Evolutionary conservation across 2,113 vertebrate species (phyloP).

Genomic region (Poecilia latipinna): DNA sequence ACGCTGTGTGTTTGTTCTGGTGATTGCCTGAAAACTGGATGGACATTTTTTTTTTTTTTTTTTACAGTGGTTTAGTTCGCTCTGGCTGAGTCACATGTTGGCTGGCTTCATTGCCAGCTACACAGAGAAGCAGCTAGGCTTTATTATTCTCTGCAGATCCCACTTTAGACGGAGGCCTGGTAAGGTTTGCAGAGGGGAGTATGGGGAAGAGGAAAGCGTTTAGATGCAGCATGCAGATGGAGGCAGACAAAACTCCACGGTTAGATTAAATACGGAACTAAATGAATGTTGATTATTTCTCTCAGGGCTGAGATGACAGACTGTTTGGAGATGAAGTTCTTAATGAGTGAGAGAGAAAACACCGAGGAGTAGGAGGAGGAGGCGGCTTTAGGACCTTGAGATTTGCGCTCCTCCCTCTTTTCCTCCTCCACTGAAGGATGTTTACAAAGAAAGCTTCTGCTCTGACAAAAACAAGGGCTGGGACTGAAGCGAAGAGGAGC

Average conservation of each 20-base stretch:
- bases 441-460: constrained; percentile 70
- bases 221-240: constrained; percentile 4
- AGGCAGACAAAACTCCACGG: constrained; percentile 19
- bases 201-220: constrained; percentile 26
- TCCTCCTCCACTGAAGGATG: constrained; percentile 62
- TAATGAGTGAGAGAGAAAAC: not conserved
- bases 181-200: constrained; percentile 8
- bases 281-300: not conserved
- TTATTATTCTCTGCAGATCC: constrained; percentile 10
- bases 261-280: constrained; percentile 15
- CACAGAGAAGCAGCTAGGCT: constrained; percentile 12
- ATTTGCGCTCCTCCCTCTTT: constrained; percentile 33
- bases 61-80: constrained; percentile 42
- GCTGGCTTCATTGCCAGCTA: constrained; percentile 32
- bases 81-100: constrained; percentile 34
- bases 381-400: constrained; percentile 73
- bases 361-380: not conserved
- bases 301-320: not conserved
- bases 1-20: constrained; percentile 57
- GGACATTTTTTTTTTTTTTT: constrained; percentile 33
- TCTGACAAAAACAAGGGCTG: constrained; percentile 70
- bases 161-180: constrained; percentile 5
- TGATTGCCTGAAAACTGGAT: constrained; percentile 41
- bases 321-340: not conserved
- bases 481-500: constrained; percentile 54